Percentiles rank a stretch among this genome's conserved stretches.
Evolutionary conservation across 2,113 vertebrate species (phyloP).

Genomic region (Pituophis catenifer): DNA sequence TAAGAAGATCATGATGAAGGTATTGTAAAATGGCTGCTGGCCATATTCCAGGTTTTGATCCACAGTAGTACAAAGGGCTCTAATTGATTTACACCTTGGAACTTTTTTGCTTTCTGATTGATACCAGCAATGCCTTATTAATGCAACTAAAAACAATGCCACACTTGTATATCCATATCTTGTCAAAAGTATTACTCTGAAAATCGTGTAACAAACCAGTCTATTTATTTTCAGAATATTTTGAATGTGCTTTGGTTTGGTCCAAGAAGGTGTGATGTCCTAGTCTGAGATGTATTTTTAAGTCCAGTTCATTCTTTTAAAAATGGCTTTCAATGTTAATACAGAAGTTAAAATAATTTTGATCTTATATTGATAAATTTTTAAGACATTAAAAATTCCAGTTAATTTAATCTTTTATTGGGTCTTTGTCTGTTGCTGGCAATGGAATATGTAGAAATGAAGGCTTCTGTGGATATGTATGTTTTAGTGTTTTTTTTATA

Average conservation of each 20-base stretch:
- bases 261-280: conserved; percentile 28
- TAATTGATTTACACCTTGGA: conserved; percentile 24
- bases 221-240: not conserved
- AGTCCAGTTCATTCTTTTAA: conserved; percentile 8
- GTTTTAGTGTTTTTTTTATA: conserved; percentile 54
- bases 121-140: conserved; percentile 31
- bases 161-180: not conserved
- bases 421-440: conserved; percentile 75
- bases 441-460: conserved; percentile 65
- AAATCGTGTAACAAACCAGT: conserved; percentile 24
- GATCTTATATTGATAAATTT: not conserved
- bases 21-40: conserved; percentile 40
- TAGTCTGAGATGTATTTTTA: conserved; percentile 20
- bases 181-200: conserved; percentile 21
- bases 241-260: conserved; percentile 6
- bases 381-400: conserved; percentile 39
- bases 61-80: conserved; percentile 7
- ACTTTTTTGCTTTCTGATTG: not conserved
- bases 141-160: conserved; percentile 11
- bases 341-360: not conserved
- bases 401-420: conserved; percentile 45
- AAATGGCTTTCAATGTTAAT: not conserved
- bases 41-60: not conserved
- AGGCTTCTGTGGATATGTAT: conserved; percentile 62
- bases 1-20: conserved; percentile 16